Base-by-base conservation (phyloP, 2,888 invertebrate genomes). In the Drosophila parthenogenetica region DNA sequence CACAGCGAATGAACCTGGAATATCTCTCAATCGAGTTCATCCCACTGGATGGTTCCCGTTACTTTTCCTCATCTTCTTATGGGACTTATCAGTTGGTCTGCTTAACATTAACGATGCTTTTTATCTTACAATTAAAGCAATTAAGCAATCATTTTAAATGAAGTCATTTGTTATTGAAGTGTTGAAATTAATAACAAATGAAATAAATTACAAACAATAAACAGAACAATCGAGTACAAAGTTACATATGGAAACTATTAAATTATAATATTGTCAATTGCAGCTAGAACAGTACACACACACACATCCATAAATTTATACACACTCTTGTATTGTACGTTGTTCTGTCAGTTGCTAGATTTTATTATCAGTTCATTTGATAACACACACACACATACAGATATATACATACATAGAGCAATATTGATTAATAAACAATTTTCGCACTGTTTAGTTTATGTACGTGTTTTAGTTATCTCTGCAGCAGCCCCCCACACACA, bases 391-490 rank as follows among this genome's bases (percentile, higher is more conserved):
- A 57, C 66, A 59, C 14, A 39, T 7, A 39, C 46, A 51, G 39
- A 71, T 29, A 50, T 14, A 14, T 42, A 40, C 14, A 49, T 39
- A 51, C 50, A 46, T 51, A 62, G 14, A 48, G 59, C 72, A 64
- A 58, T 77, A 75, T 77, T 84, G 86, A 83, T 83, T 83, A 81
- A 79, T 77, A 81, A 77, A 81, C 79, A 70, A 81, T 79, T 79
- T 83, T 77, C 69, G 75, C 80, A 74, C 69, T 75, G 49, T 65
- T 58, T 71, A 43, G 14, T 58, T 25, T 54, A 55, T 45, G 39
- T 61, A 29, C 37, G 46, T 48, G 40, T 46, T 54, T 53, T 8
- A 45, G 50, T 54, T 62, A 62, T 62, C 55, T 54, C 32, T 59
- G 49, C 62, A 62, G 54, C 62, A 62, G 62, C 62, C 54, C 40